A percentile compares a stretch with the other conserved stretches of the same genome.
Evolutionary conservation across 2,888 invertebrate genomes (phyloP).

Genomic region (Chymomyza amoena): DNA sequence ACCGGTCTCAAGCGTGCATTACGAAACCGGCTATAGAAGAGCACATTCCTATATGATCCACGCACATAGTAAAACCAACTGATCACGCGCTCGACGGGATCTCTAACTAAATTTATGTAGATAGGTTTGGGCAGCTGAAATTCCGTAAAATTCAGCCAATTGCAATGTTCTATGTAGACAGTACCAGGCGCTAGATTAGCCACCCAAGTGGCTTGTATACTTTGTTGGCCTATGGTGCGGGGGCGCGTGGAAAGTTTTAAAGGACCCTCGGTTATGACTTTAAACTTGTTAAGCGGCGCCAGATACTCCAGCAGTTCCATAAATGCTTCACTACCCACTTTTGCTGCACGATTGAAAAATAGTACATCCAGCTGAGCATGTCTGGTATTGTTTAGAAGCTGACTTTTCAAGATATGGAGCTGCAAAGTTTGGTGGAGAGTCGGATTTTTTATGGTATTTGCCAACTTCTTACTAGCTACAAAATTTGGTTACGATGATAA

Average conservation of each 20-base stretch:
- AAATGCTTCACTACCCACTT: constrained; percentile 60
- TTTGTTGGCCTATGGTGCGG: constrained; percentile 36
- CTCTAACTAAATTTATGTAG: constrained; percentile 91
- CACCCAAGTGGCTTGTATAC: constrained; percentile 16
- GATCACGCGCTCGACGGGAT: constrained; percentile 93
- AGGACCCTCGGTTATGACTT: not conserved
- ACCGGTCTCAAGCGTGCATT: constrained; percentile 79
- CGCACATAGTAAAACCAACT: constrained; percentile 94
- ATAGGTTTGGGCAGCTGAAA: constrained; percentile 88
- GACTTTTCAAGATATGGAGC: constrained; percentile 82
- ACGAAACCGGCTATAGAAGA: constrained; percentile 89
- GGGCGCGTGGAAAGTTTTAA: constrained; percentile 21
- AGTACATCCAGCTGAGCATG: constrained; percentile 85
- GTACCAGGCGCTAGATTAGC: constrained; percentile 22
- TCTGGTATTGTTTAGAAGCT: constrained; percentile 87
- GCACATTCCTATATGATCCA: constrained; percentile 82
- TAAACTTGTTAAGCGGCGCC: constrained; percentile 39
- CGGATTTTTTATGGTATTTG: not conserved
- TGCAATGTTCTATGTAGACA: constrained; percentile 59
- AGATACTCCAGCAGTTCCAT: constrained; percentile 50
- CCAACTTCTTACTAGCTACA: not conserved
- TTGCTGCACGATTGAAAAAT: constrained; percentile 79
- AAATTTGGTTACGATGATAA: not conserved
- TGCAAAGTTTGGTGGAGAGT: constrained; percentile 20
- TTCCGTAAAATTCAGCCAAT: constrained; percentile 66